Base-by-base conservation (phyloP, 1,140 invertebrate species). In the Pseudoatta argentina region DNA sequence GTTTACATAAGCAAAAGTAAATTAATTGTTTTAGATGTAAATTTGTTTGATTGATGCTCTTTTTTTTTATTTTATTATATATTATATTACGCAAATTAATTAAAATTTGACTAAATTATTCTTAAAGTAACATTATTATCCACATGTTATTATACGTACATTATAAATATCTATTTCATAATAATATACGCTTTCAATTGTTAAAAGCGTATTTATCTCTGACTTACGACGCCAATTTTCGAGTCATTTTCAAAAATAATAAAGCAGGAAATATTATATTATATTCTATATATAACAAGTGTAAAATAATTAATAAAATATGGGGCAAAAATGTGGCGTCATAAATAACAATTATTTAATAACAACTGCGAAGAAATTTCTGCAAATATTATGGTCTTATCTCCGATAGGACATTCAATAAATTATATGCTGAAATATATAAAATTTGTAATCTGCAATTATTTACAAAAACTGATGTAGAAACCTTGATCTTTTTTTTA, bases 31-130 rank as follows among this genome's bases (percentile, higher is more conserved):
- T 73, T 5, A 34, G 2, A 61, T 61, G 7, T 69, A 81, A 67
- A 24, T 24, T 30, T 44, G 24, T 78, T 86, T 79, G 75, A 86
- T 76, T 71, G 6, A 71, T 44, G 21, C 73, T 69, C 48, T 27
- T 79, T 44, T 21, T 55, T 44, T 44, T 82, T 51, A 73, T 59
- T 75, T 71, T 76, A 64, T 48, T 14, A 39, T 53, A 76, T 10
- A 73, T 27, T 44, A 48, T 79, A 48, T 14, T 5, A 57, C 10
- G 2, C 3, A 63, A 34, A 24, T 53, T 81, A 34, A 69, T 61
- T 71, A 10, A 81, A 69, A 79, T 21, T 7, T 59, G n/a, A 77
- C 57, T 76, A 77, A 76, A 53, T 44, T 51, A 0, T 71, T 71
- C 44, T 14, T 44, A 57, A 39, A 71, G 10, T 34, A 18, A 55